Evolutionary conservation across 2,113 vertebrate genomes (phyloP).

Genomic region (Thamnaconus septentrionalis): DNA sequence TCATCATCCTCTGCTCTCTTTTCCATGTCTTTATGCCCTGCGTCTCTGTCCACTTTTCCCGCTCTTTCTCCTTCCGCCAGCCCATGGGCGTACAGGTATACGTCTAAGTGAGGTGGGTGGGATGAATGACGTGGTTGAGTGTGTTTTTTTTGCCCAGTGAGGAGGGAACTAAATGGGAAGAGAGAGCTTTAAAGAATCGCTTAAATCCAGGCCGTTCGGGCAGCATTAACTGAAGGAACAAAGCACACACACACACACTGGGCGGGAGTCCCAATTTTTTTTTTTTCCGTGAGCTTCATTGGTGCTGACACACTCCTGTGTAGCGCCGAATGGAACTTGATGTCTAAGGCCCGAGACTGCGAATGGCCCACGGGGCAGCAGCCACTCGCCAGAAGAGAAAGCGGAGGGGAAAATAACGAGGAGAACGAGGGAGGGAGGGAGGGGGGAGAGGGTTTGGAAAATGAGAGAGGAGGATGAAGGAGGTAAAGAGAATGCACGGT

Average conservation of each 20-base stretch:
- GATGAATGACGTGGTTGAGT: conserved; percentile 26
- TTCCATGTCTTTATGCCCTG: background rate
- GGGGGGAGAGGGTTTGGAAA: conserved; percentile 13
- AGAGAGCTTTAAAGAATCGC: conserved; percentile 43
- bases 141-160: conserved; percentile 30
- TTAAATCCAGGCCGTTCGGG: conserved; percentile 41
- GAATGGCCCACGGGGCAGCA: conserved; percentile 60
- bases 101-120: conserved; percentile 6
- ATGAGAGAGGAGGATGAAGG: conserved; percentile 20
- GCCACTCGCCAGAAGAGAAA: conserved; percentile 63
- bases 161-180: conserved; percentile 24
- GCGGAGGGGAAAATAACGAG: conserved; percentile 39
- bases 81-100: background rate
- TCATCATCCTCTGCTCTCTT: background rate
- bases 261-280: conserved; percentile 38
- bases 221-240: background rate
- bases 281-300: conserved; percentile 63
- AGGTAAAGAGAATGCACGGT: conserved; percentile 30
- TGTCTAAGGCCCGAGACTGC: conserved; percentile 58
- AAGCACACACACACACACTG: conserved; percentile 32
- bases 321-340: conserved; percentile 65
- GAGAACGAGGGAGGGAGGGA: conserved; percentile 12
- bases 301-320: conserved; percentile 61
- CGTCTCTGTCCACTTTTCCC: background rate
- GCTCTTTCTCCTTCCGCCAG: background rate